Evolutionary conservation across 2,888 invertebrate genomes (phyloP).

Genomic region (Brenthis daphne): DNA sequence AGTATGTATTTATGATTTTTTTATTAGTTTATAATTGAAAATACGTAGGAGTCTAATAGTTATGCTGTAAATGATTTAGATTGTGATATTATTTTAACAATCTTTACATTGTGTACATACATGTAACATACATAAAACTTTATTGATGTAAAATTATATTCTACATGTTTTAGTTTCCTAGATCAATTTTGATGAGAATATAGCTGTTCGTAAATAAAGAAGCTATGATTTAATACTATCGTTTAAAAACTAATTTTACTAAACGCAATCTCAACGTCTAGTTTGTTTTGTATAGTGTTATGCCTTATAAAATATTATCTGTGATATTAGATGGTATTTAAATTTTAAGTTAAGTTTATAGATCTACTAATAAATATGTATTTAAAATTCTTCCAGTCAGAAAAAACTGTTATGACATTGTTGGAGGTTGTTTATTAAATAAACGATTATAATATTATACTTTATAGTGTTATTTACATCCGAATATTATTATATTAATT

Average conservation of each 20-base stretch:
- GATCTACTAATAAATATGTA: constrained; percentile 55
- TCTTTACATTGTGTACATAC: constrained; percentile 18
- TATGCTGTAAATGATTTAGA: constrained; percentile 39
- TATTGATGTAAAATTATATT: too few relatives aligned
- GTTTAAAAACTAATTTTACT: constrained; percentile 9
- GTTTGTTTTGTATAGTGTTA: constrained; percentile 35
- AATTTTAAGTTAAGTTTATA: constrained; percentile 48
- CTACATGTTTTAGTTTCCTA: too few relatives aligned
- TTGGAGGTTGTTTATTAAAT: constrained; percentile 76
- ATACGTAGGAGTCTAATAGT: background rate
- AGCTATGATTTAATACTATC: background rate
- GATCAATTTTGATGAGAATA: background rate
- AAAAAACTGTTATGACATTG: constrained; percentile 67
- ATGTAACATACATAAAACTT: background rate
- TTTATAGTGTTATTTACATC: constrained; percentile 3
- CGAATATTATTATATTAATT: too few relatives aligned
- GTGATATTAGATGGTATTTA: constrained; percentile 71
- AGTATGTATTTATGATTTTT: constrained; percentile 8
- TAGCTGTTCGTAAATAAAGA: background rate
- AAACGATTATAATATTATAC: constrained; percentile 55
- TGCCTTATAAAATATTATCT: constrained; percentile 48
- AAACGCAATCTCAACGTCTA: constrained; percentile 24
- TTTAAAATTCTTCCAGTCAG: constrained; percentile 61
- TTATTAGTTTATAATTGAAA: constrained; percentile 9
- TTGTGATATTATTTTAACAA: constrained; percentile 56